These are phyloP conservation scores for Unio pictorum DNA, from an alignment of 2,888 invertebrate species.

Conservation along the genomic window DNA sequence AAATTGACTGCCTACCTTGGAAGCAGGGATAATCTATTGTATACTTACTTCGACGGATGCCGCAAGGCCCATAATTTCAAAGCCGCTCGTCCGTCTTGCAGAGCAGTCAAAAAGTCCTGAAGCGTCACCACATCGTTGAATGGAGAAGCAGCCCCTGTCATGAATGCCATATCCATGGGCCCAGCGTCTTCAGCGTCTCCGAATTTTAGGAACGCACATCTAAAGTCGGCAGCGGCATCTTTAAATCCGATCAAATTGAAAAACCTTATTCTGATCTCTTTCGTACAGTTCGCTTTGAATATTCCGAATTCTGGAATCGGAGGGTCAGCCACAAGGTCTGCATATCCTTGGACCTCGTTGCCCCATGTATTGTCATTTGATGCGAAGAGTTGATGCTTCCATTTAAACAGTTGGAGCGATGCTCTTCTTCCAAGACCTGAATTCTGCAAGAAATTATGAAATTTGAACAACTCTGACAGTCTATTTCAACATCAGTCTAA, in stretches of 20 bases:
- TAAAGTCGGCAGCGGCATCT: conserved; percentile 30
- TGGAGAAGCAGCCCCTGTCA: conserved; percentile 22
- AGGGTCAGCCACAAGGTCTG: conserved; percentile 11
- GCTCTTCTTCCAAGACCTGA: conserved; percentile 13
- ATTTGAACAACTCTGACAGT: no score
- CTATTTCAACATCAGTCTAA: no score
- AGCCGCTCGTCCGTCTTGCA: conserved; percentile 25
- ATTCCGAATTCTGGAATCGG: conserved; percentile 14
- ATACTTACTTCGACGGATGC: conserved; percentile 20
- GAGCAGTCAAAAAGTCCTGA: conserved; percentile 21
- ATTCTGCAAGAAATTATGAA: no score
- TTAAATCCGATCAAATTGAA: conserved; percentile 25
- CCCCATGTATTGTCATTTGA: conserved; percentile 30
- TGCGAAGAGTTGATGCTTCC: conserved; percentile 31
- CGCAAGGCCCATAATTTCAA: conserved; percentile 25
- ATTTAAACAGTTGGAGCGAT: conserved; percentile 28
- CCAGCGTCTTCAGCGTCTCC: conserved; percentile 24
- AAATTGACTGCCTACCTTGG: neutral
- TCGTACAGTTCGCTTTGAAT: conserved; percentile 14
- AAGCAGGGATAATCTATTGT: no score
- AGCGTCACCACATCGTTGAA: conserved; percentile 14
- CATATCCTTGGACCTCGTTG: conserved; percentile 31
- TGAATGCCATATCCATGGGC: conserved; percentile 27
- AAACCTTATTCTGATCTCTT: conserved; percentile 21
- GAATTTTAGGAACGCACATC: conserved; percentile 31